Evolutionary conservation across 2,113 vertebrate species (phyloP).

Genomic region (Dasyprocta punctata): DNA sequence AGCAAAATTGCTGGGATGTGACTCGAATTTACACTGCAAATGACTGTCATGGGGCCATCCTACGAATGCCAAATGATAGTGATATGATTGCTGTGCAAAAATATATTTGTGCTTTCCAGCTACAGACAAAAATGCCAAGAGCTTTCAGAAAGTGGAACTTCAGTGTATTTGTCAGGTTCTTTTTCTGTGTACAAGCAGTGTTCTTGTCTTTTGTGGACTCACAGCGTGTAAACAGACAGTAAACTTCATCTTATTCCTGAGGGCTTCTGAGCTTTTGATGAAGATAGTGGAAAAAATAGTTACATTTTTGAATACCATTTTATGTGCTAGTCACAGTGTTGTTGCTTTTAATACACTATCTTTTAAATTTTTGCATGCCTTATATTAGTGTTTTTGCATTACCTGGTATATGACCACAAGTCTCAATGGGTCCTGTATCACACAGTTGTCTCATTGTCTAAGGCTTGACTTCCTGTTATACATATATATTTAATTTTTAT

Average conservation of each 20-base stretch:
- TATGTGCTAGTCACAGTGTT: neutral
- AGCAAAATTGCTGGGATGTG: conserved; percentile 78
- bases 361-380: neutral
- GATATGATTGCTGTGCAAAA: conserved; percentile 72
- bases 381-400: neutral
- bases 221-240: neutral
- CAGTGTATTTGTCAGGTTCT: neutral
- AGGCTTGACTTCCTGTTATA: neutral
- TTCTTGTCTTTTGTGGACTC: neutral
- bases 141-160: neutral
- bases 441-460: neutral
- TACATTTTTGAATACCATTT: neutral
- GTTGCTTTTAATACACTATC: neutral
- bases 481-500: neutral
- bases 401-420: neutral
- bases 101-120: conserved; percentile 65
- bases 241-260: neutral
- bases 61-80: conserved; percentile 66
- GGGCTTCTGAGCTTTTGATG: neutral
- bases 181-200: neutral
- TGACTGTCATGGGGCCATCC: conserved; percentile 42
- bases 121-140: conserved; percentile 30
- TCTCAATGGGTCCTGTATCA: neutral
- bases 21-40: conserved; percentile 81
- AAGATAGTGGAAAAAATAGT: neutral